Percentiles rank a stretch among this genome's conserved stretches.
Conservation (phyloP, 2,113 vertebrate species). For the Pycnonotus jocosus region DNA sequence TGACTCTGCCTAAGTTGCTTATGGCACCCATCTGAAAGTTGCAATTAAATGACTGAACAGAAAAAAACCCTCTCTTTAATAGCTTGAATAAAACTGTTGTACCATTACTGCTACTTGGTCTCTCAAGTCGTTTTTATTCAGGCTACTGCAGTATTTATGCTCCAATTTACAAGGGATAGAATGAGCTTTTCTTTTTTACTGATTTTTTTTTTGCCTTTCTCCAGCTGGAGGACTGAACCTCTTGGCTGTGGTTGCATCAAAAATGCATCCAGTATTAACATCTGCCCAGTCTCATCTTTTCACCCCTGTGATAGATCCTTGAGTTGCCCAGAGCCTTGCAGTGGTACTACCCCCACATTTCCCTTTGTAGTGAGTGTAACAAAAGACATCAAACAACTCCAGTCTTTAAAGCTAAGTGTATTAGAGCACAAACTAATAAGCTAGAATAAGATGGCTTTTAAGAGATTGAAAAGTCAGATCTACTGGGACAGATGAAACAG, state of each 20-base stretch:
- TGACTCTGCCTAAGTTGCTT: neutral
- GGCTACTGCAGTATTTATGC: neutral
- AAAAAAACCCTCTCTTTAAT: neutral
- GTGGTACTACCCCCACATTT: neutral
- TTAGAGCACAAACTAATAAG: slow-evolving; percentile 20
- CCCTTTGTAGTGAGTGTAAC: slow-evolving; percentile 8
- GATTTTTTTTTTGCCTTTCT: neutral
- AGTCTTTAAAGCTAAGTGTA: slow-evolving; percentile 15
- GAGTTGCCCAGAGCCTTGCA: neutral
- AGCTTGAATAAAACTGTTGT: neutral
- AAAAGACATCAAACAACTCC: slow-evolving; percentile 25
- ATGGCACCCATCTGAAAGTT: neutral
- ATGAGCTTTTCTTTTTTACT: slow-evolving; percentile 9
- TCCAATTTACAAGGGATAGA: slow-evolving; percentile 3
- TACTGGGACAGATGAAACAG: neutral
- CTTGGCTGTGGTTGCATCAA: neutral
- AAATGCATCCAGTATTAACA: neutral
- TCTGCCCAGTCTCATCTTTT: neutral
- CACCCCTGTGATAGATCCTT: neutral
- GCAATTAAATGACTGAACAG: neutral
- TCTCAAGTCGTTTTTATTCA: slow-evolving; percentile 2
- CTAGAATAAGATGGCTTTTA: neutral
- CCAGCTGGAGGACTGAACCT: neutral
- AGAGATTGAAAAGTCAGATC: neutral
- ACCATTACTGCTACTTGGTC: neutral